Base-by-base conservation (phyloP, 2,797 vertebrate genomes). In the Xenentodon cancila region DNA sequence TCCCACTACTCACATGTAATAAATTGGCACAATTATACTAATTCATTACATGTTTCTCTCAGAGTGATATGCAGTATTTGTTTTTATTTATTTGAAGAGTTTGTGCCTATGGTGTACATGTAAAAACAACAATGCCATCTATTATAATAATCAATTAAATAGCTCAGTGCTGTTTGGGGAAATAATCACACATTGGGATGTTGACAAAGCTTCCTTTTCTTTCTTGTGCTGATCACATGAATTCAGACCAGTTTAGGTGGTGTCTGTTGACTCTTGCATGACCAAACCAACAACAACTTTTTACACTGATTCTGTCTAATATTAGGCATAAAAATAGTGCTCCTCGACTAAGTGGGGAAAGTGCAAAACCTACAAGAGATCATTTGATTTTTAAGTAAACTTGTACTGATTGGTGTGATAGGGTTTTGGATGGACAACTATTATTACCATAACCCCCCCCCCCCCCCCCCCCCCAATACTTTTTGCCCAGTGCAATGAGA, bases 171-270 rank as follows among this genome's bases (percentile, higher is more conserved):
- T 45, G 25, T 53, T 58, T 56, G 25, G 52, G 56, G 37, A 58
- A 61, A 62, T 61, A 69, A 71, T 79, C 54, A 61, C 50, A 49
- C 20, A 56, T 64, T 22, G n/a, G 27, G 32, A 53, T 54, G 42
- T 57, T 77, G 42, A 85, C 75, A 90, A 83, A 76, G 84, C 73
- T 77, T 68, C 67, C 71, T 75, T 89, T 60, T 66, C n/a, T 62
- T 84, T 32, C 66, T n/a, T 5, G 44, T 9, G 30, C 59, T 53
- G 25, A 64, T 86, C 84, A 91, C 86, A 89, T 89, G 84, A 64
- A 75, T 57, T 60, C 50, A 62, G 49, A 60, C 64, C 37, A 34
- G 17, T 78, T 57, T 44, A 20, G 19, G 51, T 27, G 1, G 30
- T 50, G 50, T 67, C 46, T 72, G 48, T 51, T 70, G 54, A 72